These are phyloP conservation scores for Pyrgilauda ruficollis DNA, from an alignment of 2,113 vertebrate genomes.

Conservation along the genomic window DNA sequence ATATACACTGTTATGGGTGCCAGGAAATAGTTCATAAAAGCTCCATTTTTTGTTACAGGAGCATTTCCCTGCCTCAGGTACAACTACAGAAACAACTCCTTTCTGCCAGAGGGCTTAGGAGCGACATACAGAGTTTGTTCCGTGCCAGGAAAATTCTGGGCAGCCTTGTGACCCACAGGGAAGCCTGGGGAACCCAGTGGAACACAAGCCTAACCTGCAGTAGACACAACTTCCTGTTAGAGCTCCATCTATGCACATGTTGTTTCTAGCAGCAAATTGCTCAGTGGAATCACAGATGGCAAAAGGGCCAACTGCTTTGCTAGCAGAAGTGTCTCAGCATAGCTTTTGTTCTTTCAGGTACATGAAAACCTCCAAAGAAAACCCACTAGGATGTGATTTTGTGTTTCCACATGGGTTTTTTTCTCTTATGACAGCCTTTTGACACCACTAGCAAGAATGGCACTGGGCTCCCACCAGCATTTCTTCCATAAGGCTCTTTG, in stretches of 20 bases:
- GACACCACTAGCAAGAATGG: not conserved
- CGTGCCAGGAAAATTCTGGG: not conserved
- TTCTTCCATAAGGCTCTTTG: not conserved
- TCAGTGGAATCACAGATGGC: not conserved
- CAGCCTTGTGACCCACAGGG: fast-evolving
- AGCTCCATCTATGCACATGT: not conserved
- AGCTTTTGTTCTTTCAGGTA: not conserved
- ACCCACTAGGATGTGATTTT: not conserved
- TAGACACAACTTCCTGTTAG: not conserved
- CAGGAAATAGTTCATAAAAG: not conserved
- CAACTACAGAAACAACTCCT: not conserved
- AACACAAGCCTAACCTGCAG: not conserved
- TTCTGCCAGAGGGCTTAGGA: not conserved
- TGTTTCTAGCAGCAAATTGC: not conserved
- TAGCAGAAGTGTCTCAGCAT: not conserved
- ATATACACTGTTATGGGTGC: not conserved
- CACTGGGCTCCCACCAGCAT: not conserved
- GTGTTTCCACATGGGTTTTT: not conserved
- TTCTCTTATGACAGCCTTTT: not conserved
- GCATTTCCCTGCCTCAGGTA: not conserved
- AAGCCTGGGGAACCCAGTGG: not conserved
- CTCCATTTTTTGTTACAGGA: not conserved
- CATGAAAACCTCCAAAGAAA: not conserved
- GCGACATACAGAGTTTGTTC: fast-evolving
- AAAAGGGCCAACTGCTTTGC: not conserved